Evolutionary conservation across 1,140 invertebrate species (phyloP), one percentile per base, ranked within the genome.

Genomic region (Aphis craccivora): DNA sequence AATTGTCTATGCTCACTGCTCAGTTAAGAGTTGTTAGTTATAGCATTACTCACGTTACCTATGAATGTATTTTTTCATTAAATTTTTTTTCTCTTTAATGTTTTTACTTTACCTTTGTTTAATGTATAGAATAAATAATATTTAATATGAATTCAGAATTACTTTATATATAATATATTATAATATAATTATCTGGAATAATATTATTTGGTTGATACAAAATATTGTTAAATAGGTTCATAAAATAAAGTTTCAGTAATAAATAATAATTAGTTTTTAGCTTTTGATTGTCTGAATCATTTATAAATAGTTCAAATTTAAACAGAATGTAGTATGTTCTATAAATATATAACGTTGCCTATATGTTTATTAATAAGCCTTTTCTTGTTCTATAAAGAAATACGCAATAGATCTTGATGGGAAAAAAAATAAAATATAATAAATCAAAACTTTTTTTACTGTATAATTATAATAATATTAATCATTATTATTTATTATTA

Each of bases 281-380:
- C 30, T n/a, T n/a, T 76, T 76, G 4, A 76, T 76, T 76, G 30
- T n/a, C 14, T 76, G 60, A 30, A n/a, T 76, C 60, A 76, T 76
- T 76, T 30, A 76, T 76, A 76, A 76, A 35, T 76, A 76, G 60
- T n/a, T 76, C 0, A 76, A 76, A 76, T n/a, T 5, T 76, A 35
- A 35, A 76, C 18, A 76, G 60, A 6, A 76, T 76, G 60, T 76
- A 76, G n/a, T 35, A n/a, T 76, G 60, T n/a, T 30, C 60, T 76
- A 76, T 76, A 76, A 76, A 76, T 76, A 76, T 76, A n/a, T 76
- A n/a, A n/a, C 14, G 60, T 76, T 76, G 14, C 14, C 14, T n/a
- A n/a, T n/a, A n/a, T 76, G 60, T 76, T 76, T 76, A 76, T 76
- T 76, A n/a, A 76, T 76, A 76, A n/a, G 60, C n/a, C 11, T n/a